Percentiles rank a stretch among this genome's conserved stretches.
These are phyloP conservation scores for Poeciliopsis infans DNA, from an alignment of 2,797 vertebrate genomes.

Conservation along the genomic window DNA sequence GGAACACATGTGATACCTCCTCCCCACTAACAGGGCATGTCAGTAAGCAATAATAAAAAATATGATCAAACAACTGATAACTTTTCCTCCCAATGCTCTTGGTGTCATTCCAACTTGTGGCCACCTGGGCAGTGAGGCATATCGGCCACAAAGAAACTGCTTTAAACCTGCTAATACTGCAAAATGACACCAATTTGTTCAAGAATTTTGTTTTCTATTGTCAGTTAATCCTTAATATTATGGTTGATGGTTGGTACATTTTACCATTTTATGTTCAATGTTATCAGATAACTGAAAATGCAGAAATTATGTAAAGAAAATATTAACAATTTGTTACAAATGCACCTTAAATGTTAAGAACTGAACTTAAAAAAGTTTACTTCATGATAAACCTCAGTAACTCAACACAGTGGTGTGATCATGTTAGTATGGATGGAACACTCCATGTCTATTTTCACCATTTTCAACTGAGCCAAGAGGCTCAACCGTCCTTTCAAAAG, in stretches of 20 bases:
- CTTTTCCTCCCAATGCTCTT: neutral
- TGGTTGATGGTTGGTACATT: neutral
- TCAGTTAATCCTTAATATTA: neutral
- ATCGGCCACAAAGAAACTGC: neutral
- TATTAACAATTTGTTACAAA: neutral
- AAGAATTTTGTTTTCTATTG: neutral
- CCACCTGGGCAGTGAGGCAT: neutral
- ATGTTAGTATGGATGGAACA: neutral
- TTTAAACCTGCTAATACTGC: neutral
- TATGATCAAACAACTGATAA: neutral
- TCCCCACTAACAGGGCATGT: neutral
- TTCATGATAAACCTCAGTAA: neutral
- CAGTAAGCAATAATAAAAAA: neutral
- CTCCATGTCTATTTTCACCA: constrained; percentile 11
- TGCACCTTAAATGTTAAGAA: neutral
- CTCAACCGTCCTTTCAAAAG: constrained; percentile 33
- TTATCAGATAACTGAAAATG: neutral
- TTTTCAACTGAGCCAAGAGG: constrained; percentile 27
- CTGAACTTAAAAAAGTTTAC: neutral
- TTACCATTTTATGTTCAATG: neutral
- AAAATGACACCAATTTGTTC: neutral
- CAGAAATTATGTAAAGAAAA: neutral
- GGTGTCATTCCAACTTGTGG: neutral
- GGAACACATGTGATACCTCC: too few species aligned
- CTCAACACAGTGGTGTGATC: constrained; percentile 5